Conservation (phyloP, 92 coral and sea anemone species). For the Montipora capitata region DNA sequence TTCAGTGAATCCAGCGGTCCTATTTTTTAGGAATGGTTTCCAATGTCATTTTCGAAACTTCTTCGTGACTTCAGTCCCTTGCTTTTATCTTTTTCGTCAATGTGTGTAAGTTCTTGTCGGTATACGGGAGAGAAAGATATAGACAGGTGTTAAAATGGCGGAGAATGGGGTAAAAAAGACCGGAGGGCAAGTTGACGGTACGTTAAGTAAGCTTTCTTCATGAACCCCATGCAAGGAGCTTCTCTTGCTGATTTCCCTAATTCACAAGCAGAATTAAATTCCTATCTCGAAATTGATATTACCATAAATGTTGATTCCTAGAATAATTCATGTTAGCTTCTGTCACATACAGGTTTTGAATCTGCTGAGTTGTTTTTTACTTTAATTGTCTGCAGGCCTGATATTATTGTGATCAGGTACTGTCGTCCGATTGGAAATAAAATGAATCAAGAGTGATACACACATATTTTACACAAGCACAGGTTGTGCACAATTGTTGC, state of each 20-base stretch:
- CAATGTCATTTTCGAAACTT: no score
- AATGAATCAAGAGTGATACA: background rate
- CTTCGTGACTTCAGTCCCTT: no score
- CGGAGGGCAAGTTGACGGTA: slow-evolving; percentile 94
- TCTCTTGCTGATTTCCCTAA: background rate
- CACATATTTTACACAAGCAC: background rate
- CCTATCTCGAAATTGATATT: background rate
- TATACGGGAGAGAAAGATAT: background rate
- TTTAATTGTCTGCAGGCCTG: background rate
- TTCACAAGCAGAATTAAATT: background rate
- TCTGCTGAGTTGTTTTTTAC: no score
- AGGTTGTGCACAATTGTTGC: background rate
- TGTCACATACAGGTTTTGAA: no score
- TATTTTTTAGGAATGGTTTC: no score
- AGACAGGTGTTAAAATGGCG: slow-evolving; percentile 62
- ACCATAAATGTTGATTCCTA: background rate
- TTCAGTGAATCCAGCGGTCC: no score
- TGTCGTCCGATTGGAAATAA: no score
- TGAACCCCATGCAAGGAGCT: no score
- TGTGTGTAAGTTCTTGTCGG: slow-evolving; percentile 45
- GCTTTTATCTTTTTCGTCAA: background rate
- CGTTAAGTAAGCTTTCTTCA: background rate
- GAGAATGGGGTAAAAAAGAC: slow-evolving; percentile 79
- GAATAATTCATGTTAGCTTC: no score
- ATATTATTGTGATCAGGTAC: no score